Percentiles rank a stretch among this genome's conserved stretches.
Conservation (phyloP, 2,797 vertebrate genomes). For the Protonibea diacanthus region DNA sequence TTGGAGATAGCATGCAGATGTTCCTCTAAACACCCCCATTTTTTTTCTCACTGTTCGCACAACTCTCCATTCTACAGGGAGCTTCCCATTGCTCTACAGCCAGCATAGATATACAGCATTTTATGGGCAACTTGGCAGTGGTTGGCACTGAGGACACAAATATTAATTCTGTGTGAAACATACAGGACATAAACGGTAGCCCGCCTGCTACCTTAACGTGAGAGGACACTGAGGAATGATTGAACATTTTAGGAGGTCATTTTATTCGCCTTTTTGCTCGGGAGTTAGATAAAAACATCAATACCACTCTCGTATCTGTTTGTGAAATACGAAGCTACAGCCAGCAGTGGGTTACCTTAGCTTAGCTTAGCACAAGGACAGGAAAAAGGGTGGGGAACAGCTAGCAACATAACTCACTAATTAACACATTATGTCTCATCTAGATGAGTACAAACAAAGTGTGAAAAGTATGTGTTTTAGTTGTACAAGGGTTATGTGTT, state of each 20-base stretch:
- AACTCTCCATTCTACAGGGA: slow-evolving; percentile 16
- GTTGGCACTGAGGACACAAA: slow-evolving; percentile 36
- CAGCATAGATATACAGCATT: slow-evolving; percentile 53
- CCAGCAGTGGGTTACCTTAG: background rate
- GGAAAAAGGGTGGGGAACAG: background rate
- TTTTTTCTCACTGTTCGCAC: slow-evolving; percentile 11
- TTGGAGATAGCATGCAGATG: slow-evolving; percentile 2
- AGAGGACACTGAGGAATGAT: background rate
- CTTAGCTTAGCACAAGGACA: background rate
- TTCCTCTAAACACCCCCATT: slow-evolving; percentile 20
- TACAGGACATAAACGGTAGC: slow-evolving; percentile 13
- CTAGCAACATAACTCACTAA: background rate
- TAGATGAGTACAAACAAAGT: background rate
- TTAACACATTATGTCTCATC: background rate
- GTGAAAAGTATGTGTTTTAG: background rate
- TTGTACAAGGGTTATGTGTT: background rate
- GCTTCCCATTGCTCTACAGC: slow-evolving; percentile 5
- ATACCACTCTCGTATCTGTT: background rate
- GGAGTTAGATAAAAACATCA: background rate
- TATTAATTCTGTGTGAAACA: slow-evolving; percentile 10
- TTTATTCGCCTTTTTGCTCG: background rate
- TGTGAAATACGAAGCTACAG: background rate
- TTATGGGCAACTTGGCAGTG: slow-evolving; percentile 10
- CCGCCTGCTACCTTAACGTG: background rate
- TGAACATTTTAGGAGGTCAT: background rate